Evolutionary conservation across 2,113 vertebrate genomes (phyloP).

Genomic region (Takifugu bimaculatus): DNA sequence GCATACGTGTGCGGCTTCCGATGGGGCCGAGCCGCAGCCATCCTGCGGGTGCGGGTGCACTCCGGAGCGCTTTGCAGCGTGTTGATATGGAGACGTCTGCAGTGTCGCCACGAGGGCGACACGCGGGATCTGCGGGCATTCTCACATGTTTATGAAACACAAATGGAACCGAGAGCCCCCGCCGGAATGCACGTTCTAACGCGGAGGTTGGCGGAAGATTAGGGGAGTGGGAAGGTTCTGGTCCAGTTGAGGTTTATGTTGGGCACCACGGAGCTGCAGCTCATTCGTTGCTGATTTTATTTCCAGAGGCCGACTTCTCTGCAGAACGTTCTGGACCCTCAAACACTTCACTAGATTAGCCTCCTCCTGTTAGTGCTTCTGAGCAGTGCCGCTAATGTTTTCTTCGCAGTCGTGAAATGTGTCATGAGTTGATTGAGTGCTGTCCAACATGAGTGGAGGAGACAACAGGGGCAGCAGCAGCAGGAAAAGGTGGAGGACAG

Average conservation of each 20-base stretch:
- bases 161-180: slow-evolving; percentile 51
- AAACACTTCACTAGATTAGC: too few relatives aligned
- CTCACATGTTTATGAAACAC: slow-evolving; percentile 60
- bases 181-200: slow-evolving; percentile 15
- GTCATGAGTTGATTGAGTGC: too few relatives aligned
- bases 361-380: too few relatives aligned
- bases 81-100: slow-evolving; percentile 55
- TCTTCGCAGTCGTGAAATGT: too few relatives aligned
- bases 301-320: too few relatives aligned
- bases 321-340: too few relatives aligned
- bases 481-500: background rate
- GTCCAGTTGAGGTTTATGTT: too few relatives aligned
- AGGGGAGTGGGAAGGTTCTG: too few relatives aligned
- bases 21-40: slow-evolving; percentile 11
- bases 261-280: too few relatives aligned
- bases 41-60: background rate
- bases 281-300: too few relatives aligned
- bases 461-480: background rate
- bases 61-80: slow-evolving; percentile 40
- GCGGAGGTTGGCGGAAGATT: background rate
- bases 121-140: slow-evolving; percentile 47
- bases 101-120: slow-evolving; percentile 51
- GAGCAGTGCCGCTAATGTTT: too few relatives aligned
- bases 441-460: too few relatives aligned
- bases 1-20: slow-evolving; percentile 15